Conservation (phyloP, 2,113 vertebrate genomes). For the Syrrhaptes paradoxus region DNA sequence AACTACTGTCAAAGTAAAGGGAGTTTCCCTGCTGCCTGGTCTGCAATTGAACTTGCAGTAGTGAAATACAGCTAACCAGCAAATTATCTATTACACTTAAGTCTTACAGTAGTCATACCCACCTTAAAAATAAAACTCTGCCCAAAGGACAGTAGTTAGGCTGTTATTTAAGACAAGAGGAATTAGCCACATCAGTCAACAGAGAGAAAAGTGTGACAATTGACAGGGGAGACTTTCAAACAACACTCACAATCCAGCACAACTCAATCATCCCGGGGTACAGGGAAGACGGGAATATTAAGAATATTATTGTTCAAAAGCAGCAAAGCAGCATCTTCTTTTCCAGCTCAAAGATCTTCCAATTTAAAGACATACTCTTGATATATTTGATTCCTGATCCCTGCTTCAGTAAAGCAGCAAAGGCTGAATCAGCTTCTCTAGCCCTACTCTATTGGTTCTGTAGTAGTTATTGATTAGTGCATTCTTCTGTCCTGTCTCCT, state of each 20-base stretch:
- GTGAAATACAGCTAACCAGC: background rate
- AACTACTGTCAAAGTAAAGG: background rate
- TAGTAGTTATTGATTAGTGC: background rate
- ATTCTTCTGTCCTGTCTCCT: background rate
- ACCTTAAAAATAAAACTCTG: background rate
- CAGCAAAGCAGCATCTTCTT: background rate
- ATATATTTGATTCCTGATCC: background rate
- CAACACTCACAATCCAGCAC: background rate
- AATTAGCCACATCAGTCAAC: background rate
- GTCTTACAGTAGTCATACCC: background rate
- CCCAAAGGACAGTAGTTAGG: background rate
- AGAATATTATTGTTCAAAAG: background rate
- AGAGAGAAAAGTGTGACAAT: background rate
- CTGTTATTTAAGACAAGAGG: background rate
- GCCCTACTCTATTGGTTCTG: no score
- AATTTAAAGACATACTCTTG: background rate
- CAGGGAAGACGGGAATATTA: background rate
- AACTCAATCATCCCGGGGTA: background rate
- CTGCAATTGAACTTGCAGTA: background rate
- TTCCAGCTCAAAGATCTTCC: background rate
- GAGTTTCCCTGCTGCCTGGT: background rate
- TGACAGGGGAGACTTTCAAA: background rate
- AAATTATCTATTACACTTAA: background rate
- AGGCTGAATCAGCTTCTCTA: background rate
- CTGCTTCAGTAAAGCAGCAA: background rate